Evolutionary conservation across 2,113 vertebrate species (phyloP), one percentile per base, ranked within the genome.

Genomic region (Pteruthius melanotis): DNA sequence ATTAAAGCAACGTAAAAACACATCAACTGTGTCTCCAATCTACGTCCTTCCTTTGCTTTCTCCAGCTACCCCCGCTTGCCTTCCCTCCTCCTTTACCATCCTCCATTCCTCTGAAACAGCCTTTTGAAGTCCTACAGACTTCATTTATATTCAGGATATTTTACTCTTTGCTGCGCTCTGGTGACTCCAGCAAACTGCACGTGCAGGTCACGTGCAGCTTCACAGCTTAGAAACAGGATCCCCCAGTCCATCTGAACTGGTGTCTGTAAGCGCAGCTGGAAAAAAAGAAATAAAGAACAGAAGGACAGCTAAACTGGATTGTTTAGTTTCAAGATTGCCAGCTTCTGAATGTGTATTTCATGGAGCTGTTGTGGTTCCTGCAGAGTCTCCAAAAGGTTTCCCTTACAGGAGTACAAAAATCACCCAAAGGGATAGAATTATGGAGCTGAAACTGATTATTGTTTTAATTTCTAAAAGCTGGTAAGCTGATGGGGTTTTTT

Each of bases 391-490:
- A 21, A 28, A 14, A 53, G 21, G 2, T 44, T 79, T 79, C 15
- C 44, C 28, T 85, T 17, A 30, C 28, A 26, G 5, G 4, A 53
- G 44, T 22, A 50, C 7, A 71, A 86, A 90, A 90, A 80, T 42
- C 45, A 83, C 21, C 6, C 26, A 28, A 26, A 59, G 35, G 42
- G 15, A 16, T 14, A 84, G 54, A 89, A 79, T 71, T 82, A 60
- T 47, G 14, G 69, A 87, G 33, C 44, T 89, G 77, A 81, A 94
- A 87, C 42, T 77, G 39, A 84, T 91, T 75, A 57, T 52, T 90
- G 59, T 35, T 88, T 71, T 76, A 68, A 86, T 80, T 92, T 92
- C 49, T 61, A 76, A 92, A 77, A 94, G 27, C 91, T 90, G 49
- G 45, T 75, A 82, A 87, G 10, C 28, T 84, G n/a, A 30, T 14